phyloP scores from a whole-genome alignment of 2,888 invertebrate genomes.

The Thymelicus lineola region DNA sequence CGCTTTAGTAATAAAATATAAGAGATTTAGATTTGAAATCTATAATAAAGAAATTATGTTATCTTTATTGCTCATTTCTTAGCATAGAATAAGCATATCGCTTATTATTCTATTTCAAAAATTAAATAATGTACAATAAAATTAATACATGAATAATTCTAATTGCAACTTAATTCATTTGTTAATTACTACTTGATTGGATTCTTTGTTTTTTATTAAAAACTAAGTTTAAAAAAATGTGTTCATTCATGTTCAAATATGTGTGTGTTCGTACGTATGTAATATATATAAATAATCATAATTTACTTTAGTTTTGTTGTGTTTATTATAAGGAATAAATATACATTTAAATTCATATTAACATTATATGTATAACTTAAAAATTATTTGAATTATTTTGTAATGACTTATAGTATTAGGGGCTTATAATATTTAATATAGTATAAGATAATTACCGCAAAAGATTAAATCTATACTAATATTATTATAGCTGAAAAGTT shows the following conservation, averaged over 20 bases:
- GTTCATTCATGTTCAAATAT: slow-evolving; percentile 5
- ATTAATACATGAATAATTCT: neutral
- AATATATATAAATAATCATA: neutral
- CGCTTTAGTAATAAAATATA: slow-evolving; percentile 30
- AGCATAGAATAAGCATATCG: neutral
- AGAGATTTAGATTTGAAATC: slow-evolving; percentile 14
- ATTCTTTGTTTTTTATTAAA: neutral
- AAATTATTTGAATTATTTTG: too few species aligned
- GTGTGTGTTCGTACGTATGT: neutral
- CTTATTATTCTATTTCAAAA: neutral
- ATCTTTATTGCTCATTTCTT: slow-evolving; percentile 9
- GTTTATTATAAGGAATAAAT: too few species aligned
- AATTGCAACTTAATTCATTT: neutral
- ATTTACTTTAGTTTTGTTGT: neutral
- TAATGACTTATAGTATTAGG: too few species aligned
- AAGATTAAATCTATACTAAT: too few species aligned
- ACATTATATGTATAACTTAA: too few species aligned
- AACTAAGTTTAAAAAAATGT: neutral
- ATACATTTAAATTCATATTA: too few species aligned
- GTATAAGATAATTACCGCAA: too few species aligned
- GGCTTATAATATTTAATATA: too few species aligned
- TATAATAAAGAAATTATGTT: slow-evolving; percentile 1
- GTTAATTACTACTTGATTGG: neutral
- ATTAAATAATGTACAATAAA: neutral
- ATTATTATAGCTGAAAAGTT: too few species aligned